Percentiles rank a stretch among this genome's conserved stretches.
phyloP scores from a whole-genome alignment of 2,888 invertebrate genomes.

The Napeogenes sylphis region DNA sequence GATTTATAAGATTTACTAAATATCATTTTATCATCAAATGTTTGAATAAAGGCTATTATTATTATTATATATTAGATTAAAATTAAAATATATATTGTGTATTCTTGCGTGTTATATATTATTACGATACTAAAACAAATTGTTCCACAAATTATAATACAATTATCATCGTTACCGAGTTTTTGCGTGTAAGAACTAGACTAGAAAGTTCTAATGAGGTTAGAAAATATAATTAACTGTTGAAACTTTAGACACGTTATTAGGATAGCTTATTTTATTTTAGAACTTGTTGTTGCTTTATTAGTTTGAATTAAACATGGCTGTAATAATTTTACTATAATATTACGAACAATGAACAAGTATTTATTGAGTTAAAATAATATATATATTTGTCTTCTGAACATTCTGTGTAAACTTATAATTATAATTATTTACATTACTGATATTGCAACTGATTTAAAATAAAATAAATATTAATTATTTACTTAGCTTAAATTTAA shows the following conservation, averaged over 20 bases:
- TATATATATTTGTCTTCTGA: neutral
- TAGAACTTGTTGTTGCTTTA: neutral
- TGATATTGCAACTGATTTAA: too few relatives aligned
- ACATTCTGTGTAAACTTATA: neutral
- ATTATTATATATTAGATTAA: too few relatives aligned
- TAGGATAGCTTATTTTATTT: neutral
- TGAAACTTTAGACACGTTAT: neutral
- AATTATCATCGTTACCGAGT: slow-evolving; percentile 1
- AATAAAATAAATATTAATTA: too few relatives aligned
- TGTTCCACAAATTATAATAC: neutral
- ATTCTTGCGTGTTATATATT: too few relatives aligned
- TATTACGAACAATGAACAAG: neutral
- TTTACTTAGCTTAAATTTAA: too few relatives aligned
- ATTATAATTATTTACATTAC: neutral
- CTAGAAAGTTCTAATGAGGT: neutral
- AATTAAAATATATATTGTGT: too few relatives aligned
- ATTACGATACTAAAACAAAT: too few relatives aligned
- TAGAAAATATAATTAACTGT: slow-evolving; percentile 5
- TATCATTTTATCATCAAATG: too few relatives aligned
- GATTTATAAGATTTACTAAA: too few relatives aligned
- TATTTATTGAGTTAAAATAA: neutral
- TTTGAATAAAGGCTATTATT: too few relatives aligned
- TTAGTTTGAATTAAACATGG: neutral
- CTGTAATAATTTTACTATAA: neutral
- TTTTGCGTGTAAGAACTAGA: slow-evolving; percentile 3